A percentile compares a stretch with the other conserved stretches of the same genome.
Conservation (phyloP, 2,888 invertebrate species). For the Caenorhabditis imperialis region DNA sequence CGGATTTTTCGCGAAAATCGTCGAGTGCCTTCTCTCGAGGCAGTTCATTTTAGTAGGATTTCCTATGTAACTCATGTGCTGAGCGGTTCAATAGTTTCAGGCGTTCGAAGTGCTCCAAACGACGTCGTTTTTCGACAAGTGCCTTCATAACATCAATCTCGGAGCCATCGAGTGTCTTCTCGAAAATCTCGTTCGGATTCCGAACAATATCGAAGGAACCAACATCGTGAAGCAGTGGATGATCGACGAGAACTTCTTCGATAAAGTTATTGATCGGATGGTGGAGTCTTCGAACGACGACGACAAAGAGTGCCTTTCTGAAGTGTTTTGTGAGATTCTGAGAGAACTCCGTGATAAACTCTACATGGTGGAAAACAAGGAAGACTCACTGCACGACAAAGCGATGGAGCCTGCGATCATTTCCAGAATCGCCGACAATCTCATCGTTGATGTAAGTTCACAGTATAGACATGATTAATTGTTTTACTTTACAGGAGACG, state of each 20-base stretch:
- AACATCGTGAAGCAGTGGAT: constrained; percentile 55
- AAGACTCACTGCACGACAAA: constrained; percentile 50
- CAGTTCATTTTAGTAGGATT: constrained; percentile 39
- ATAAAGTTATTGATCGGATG: constrained; percentile 48
- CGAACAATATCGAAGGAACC: constrained; percentile 29
- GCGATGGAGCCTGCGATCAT: constrained; percentile 35
- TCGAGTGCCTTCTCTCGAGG: constrained; percentile 49
- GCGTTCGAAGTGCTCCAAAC: constrained; percentile 40
- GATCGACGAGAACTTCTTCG: constrained; percentile 48
- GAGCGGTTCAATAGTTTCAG: constrained; percentile 27
- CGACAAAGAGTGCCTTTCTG: constrained; percentile 58
- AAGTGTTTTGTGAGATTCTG: constrained; percentile 54
- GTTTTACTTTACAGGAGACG: constrained; percentile 3
- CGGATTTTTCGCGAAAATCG: constrained; percentile 62
- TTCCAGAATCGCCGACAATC: constrained; percentile 34
- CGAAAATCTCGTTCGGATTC: constrained; percentile 43
- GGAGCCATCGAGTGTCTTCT: constrained; percentile 59
- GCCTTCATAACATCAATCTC: constrained; percentile 48
- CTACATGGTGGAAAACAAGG: constrained; percentile 33
- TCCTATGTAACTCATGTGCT: not conserved
- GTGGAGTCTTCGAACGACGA: constrained; percentile 25
- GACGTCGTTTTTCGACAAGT: constrained; percentile 53
- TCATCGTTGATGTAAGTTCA: constrained; percentile 18
- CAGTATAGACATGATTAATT: not conserved
- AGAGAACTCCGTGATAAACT: constrained; percentile 56